Base-by-base conservation (phyloP, 2,888 invertebrate species). In the Sabatieria punctata region DNA sequence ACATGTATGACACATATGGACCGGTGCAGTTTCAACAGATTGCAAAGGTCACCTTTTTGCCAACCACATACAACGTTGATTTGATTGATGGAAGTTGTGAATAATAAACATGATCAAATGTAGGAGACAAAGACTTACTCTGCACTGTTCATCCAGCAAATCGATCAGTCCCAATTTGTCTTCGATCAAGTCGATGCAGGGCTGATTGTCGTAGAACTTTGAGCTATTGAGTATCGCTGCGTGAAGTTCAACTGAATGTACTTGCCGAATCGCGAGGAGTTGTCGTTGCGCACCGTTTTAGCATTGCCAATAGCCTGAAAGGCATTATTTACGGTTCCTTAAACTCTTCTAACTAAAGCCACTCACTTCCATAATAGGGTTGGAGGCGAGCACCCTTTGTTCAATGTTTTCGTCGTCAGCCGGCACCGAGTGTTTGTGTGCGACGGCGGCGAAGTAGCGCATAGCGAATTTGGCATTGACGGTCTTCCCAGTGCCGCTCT, bases 151-250 rank as follows among this genome's bases (percentile, higher is more conserved):
- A 68, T 97, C 95, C 30, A 97, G 71, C 2, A 95, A 72, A 69
- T 89, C 91, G 23, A 97, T 74, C 51, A 97, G 79, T 0, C 97
- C 95, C 19, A 95, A 73, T 57, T 85, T 80, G 27, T 82, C 79
- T 67, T 97, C 97, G 48, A 97, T 97, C 54, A 97, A 75, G 72
- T 97, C 93, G 59, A 97, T 95, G 62, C 95, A 95, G 0, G 93
- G 93, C 67, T 97, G 95, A 73, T 97, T 97, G 74, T 97, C 95
- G 70, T 88, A 89, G 72, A 91, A 97, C 61, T 89, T 88, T 53
- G 95, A 93, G 76, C 91, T 61, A 93, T 88, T 58, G 82, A 77
- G 69, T 82, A 82, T 4, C 51, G 45, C 25, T 57, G 55, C 27
- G 53, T 63, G 57, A 71, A 72, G 51, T 67, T 65, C 51, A 72